Conservation (phyloP, 2,888 invertebrate genomes). For the Agrenia bidenticulata region DNA sequence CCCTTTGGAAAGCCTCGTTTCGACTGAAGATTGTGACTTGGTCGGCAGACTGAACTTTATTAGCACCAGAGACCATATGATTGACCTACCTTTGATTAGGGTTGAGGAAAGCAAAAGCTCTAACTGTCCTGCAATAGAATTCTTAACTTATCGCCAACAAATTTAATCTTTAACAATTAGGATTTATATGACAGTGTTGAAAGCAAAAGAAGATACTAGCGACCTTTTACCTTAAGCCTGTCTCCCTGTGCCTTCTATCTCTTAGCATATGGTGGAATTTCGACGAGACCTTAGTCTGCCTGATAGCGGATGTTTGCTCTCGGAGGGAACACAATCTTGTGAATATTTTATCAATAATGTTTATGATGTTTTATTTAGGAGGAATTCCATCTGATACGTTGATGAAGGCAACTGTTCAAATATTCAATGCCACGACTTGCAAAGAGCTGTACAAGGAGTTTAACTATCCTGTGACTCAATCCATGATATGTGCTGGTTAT, state of each 20-base stretch:
- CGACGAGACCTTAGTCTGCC: too few relatives aligned
- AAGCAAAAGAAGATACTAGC: slow-evolving; percentile 1
- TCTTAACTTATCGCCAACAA: not conserved
- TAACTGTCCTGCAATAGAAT: not conserved
- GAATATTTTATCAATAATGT: slow-evolving; percentile 16
- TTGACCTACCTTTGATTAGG: not conserved
- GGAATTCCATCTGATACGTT: slow-evolving; percentile 45
- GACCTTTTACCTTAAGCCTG: too few relatives aligned
- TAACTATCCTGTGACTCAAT: slow-evolving; percentile 39
- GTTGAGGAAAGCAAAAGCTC: not conserved
- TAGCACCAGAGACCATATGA: not conserved
- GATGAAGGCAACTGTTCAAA: slow-evolving; percentile 44
- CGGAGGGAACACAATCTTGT: not conserved
- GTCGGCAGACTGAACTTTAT: not conserved
- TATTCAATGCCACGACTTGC: slow-evolving; percentile 45
- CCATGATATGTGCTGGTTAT: slow-evolving; percentile 51
- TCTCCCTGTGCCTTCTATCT: too few relatives aligned
- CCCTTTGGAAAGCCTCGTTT: not conserved
- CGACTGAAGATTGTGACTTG: not conserved
- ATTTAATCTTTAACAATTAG: not conserved
- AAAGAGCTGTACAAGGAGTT: slow-evolving; percentile 40
- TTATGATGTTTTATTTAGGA: slow-evolving; percentile 24
- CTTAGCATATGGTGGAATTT: too few relatives aligned
- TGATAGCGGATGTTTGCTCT: too few relatives aligned
- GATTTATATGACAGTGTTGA: slow-evolving; percentile 17